Evolutionary conservation across 92 coral and sea anemone genomes (phyloP).

Genomic region (Pocillopora meandrina): DNA sequence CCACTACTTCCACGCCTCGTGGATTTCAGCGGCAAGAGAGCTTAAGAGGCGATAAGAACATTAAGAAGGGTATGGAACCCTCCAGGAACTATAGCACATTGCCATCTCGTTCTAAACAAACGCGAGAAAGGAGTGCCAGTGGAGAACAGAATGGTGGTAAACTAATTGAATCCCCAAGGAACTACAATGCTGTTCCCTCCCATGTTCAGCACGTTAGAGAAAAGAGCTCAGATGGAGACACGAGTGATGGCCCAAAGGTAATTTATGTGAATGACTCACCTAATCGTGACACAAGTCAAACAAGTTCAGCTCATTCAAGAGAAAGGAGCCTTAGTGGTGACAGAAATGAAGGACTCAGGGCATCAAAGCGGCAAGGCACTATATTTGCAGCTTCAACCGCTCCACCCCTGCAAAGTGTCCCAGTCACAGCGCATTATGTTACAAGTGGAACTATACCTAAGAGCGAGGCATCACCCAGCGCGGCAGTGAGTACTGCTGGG

Average conservation of each 20-base stretch:
- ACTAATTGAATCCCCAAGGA: slow-evolving; percentile 1
- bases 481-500: slow-evolving; percentile 8
- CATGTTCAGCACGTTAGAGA: slow-evolving; percentile 31
- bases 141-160: neutral
- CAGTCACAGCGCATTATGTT: slow-evolving; percentile 44
- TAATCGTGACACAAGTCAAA: slow-evolving; percentile 13
- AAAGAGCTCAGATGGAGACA: slow-evolving; percentile 17
- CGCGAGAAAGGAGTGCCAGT: slow-evolving; percentile 31
- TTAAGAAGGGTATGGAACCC: neutral
- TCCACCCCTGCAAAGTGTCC: slow-evolving; percentile 30
- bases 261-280: slow-evolving; percentile 15
- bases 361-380: slow-evolving; percentile 21
- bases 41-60: slow-evolving; percentile 24
- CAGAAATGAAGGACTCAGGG: slow-evolving; percentile 28
- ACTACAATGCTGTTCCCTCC: neutral
- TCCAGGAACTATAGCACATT: slow-evolving; percentile 8
- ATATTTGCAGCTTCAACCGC: slow-evolving; percentile 20
- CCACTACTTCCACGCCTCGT: slow-evolving; percentile 13
- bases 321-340: slow-evolving; percentile 40
- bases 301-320: slow-evolving; percentile 4
- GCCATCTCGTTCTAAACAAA: slow-evolving; percentile 18
- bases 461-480: slow-evolving; percentile 3
- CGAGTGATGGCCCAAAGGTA: slow-evolving; percentile 9
- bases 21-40: slow-evolving; percentile 27
- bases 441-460: slow-evolving; percentile 20